Evolutionary conservation across 2,888 invertebrate genomes (phyloP).

Genomic region (Anagyrus pseudococci): DNA sequence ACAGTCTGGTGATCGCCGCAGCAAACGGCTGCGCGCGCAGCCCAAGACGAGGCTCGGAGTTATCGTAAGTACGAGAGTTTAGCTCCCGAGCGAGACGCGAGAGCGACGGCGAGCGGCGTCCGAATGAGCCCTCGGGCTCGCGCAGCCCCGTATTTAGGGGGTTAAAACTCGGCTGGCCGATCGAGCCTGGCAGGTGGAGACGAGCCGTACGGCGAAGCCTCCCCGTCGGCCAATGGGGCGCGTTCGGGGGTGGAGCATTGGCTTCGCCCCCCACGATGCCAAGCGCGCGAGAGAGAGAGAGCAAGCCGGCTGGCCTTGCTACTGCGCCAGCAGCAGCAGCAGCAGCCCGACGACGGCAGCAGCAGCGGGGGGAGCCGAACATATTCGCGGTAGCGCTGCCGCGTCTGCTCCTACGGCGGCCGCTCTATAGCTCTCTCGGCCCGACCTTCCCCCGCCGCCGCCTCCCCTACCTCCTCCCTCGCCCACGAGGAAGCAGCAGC

Average conservation of each 20-base stretch:
- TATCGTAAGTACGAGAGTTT: no score
- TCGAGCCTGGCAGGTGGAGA: slow-evolving; percentile 56
- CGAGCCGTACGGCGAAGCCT: slow-evolving; percentile 49
- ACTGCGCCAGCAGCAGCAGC: no score
- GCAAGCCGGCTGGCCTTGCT: not conserved
- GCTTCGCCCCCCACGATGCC: no score
- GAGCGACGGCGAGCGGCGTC: slow-evolving; percentile 52
- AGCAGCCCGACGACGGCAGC: not conserved
- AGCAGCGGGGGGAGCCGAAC: slow-evolving; percentile 47
- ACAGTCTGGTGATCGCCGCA: no score
- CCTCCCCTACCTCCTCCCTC: no score
- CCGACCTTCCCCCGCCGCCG: no score
- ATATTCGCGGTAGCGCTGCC: slow-evolving; percentile 58
- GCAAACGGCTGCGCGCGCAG: no score
- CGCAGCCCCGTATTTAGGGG: slow-evolving; percentile 59
- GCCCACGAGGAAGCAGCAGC: no score
- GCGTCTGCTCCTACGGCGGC: slow-evolving; percentile 55
- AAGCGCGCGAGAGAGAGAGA: no score
- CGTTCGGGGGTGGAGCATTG: slow-evolving; percentile 54
- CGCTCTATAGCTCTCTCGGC: no score
- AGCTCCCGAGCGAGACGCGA: not conserved
- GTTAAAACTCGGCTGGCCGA: slow-evolving; percentile 47
- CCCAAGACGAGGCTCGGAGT: no score
- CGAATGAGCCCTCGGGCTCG: slow-evolving; percentile 54
- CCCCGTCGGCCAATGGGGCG: slow-evolving; percentile 53